Evolutionary conservation across 1,140 invertebrate species (phyloP).

Genomic region (Riptortus pedestris): DNA sequence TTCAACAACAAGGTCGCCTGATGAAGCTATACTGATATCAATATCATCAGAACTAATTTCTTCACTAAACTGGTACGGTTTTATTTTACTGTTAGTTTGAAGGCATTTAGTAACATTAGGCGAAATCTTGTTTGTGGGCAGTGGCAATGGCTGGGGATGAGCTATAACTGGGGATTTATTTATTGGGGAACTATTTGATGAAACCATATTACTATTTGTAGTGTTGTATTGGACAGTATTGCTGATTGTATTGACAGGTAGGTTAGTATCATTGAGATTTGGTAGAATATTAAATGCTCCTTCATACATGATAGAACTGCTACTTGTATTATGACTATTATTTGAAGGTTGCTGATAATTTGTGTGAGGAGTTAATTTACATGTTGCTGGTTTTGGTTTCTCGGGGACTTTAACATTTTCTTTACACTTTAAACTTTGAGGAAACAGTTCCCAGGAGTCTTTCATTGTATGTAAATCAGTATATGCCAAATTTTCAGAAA

Average conservation of each 20-base stretch:
- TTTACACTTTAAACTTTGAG: background rate
- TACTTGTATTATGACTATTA: background rate
- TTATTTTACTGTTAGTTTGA: background rate
- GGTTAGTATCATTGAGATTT: background rate
- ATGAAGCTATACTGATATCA: slow-evolving; percentile 14
- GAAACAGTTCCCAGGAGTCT: background rate
- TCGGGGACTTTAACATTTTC: background rate
- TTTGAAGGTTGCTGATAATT: background rate
- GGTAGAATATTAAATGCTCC: slow-evolving; percentile 11
- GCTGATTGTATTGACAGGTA: background rate
- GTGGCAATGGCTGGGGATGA: too few species aligned
- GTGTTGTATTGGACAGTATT: background rate
- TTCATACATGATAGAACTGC: background rate
- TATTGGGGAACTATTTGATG: background rate
- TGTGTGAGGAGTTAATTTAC: background rate
- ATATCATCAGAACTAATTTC: slow-evolving; percentile 11
- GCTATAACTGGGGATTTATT: background rate
- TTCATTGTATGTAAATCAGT: background rate
- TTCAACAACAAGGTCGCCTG: slow-evolving; percentile 6
- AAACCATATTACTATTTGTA: background rate
- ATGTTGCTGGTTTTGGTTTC: background rate
- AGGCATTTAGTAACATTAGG: background rate
- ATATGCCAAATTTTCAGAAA: slow-evolving; percentile 1
- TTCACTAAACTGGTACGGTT: slow-evolving; percentile 6
- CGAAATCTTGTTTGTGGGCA: slow-evolving; percentile 1